Conservation (phyloP, 2,888 invertebrate species). For the Ormyrus nitidulus region DNA sequence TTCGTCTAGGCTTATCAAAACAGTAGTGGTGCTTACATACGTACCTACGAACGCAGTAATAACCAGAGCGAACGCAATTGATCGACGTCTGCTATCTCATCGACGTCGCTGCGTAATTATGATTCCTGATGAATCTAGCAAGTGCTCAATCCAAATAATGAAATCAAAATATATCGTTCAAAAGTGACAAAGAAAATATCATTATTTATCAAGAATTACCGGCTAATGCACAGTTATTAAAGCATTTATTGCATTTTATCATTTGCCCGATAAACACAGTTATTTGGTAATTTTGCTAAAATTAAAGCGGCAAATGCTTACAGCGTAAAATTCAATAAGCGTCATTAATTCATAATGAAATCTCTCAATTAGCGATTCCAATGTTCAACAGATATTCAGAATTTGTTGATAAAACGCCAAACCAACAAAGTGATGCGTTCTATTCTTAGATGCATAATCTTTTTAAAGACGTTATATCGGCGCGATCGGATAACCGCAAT, state of each 20-base stretch:
- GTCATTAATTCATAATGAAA: conserved; percentile 44
- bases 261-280: conserved; percentile 35
- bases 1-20: conserved; percentile 49
- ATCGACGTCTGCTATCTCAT: conserved; percentile 50
- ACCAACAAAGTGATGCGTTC: too few species aligned
- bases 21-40: background rate
- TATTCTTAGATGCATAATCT: too few species aligned
- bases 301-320: conserved; percentile 34
- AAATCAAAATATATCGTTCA: conserved; percentile 29
- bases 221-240: conserved; percentile 32
- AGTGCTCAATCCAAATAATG: conserved; percentile 20
- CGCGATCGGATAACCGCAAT: too few species aligned
- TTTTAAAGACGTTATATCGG: too few species aligned
- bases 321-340: conserved; percentile 41
- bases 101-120: conserved; percentile 49
- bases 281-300: conserved; percentile 15
- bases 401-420: too few species aligned
- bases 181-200: conserved; percentile 14
- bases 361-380: background rate
- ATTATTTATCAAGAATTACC: conserved; percentile 37
- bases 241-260: conserved; percentile 34
- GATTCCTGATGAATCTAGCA: conserved; percentile 42
- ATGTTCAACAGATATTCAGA: too few species aligned
- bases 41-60: conserved; percentile 33
- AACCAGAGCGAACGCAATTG: conserved; percentile 47